A percentile compares a stretch with the other conserved stretches of the same genome.
Evolutionary conservation across 2,797 vertebrate genomes (phyloP).

Genomic region (Pipistrellus pygmaeus): DNA sequence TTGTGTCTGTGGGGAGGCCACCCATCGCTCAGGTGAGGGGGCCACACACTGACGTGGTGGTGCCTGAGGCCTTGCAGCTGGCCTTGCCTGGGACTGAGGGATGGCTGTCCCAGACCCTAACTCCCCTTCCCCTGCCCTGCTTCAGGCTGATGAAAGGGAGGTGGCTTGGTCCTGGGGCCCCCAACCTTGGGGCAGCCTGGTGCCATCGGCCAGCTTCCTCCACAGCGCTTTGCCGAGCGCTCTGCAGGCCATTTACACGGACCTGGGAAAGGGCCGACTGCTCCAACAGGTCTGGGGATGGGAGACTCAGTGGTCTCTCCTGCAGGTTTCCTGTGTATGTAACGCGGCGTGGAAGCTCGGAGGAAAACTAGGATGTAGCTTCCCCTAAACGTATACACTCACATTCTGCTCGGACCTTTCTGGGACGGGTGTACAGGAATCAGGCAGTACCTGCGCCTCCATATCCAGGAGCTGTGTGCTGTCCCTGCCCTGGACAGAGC

Average conservation of each 20-base stretch:
- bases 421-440: not conserved
- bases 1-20: not conserved
- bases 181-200: not conserved
- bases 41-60: no score
- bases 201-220: not conserved
- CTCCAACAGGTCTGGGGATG: not conserved
- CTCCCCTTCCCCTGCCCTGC: accelerated
- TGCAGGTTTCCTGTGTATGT: not conserved
- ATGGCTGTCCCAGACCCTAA: not conserved
- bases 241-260: not conserved
- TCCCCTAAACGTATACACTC: no score
- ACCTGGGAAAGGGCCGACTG: accelerated
- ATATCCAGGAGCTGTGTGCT: not conserved
- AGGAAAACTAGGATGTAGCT: not conserved
- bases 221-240: not conserved
- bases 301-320: not conserved
- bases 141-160: not conserved
- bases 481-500: not conserved
- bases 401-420: not conserved
- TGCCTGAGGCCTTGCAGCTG: not conserved
- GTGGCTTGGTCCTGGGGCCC: not conserved
- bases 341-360: not conserved
- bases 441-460: accelerated
- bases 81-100: not conserved
- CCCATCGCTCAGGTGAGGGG: not conserved